phyloP scores from a whole-genome alignment of 2,888 invertebrate species.

The Cecidostiba fungosa region DNA sequence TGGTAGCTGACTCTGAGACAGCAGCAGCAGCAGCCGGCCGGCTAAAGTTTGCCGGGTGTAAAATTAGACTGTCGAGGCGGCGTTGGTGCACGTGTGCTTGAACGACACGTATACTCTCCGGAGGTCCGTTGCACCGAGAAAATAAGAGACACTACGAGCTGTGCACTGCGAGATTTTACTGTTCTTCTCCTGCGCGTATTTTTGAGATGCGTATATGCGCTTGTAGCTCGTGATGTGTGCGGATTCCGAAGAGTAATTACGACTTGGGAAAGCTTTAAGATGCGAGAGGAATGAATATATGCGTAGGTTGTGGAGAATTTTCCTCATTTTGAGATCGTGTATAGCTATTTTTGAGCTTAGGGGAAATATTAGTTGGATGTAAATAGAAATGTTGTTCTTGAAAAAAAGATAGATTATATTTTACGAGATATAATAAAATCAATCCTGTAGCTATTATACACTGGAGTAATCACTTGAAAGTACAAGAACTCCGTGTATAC shows the following conservation, averaged over 20 bases:
- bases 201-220: background rate
- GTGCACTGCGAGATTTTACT: background rate
- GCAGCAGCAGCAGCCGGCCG: slow-evolving; percentile 29
- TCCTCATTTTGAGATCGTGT: background rate
- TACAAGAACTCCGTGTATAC: background rate
- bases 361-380: background rate
- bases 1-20: background rate
- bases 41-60: slow-evolving; percentile 43
- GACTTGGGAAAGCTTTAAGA: background rate
- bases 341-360: background rate
- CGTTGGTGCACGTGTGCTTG: background rate
- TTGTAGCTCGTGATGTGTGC: background rate
- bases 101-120: slow-evolving; percentile 14
- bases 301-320: background rate
- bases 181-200: slow-evolving; percentile 5
- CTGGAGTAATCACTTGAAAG: background rate
- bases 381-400: background rate
- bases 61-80: slow-evolving; percentile 47
- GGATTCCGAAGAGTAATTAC: background rate
- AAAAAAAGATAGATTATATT: too few species aligned
- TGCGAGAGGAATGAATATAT: background rate
- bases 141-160: slow-evolving; percentile 13
- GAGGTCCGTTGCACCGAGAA: slow-evolving; percentile 24
- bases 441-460: background rate
- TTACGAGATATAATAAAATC: slow-evolving; percentile 10